Conservation (phyloP, 2,888 invertebrate genomes). For the Aromia moschata region DNA sequence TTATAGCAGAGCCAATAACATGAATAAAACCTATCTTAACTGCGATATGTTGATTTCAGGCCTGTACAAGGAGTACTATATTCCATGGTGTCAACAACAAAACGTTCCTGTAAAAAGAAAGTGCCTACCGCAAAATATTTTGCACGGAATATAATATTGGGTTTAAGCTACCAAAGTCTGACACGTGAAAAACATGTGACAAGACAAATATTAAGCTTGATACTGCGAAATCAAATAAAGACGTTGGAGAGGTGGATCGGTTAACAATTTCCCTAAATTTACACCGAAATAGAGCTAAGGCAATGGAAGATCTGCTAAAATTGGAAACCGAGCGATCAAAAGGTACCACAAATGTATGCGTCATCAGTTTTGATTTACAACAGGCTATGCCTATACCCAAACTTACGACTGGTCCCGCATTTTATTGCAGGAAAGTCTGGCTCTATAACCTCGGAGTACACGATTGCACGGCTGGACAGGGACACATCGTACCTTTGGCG, state of each 20-base stretch:
- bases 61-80: constrained; percentile 12
- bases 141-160: too few species aligned
- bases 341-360: constrained; percentile 8
- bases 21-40: constrained; percentile 23
- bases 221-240: neutral
- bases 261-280: constrained; percentile 14
- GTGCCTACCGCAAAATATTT: constrained; percentile 23
- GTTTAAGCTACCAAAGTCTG: constrained; percentile 33
- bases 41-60: constrained; percentile 21
- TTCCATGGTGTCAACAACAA: constrained; percentile 21
- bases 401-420: too few species aligned
- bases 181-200: constrained; percentile 33
- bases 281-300: constrained; percentile 24
- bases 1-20: constrained; percentile 28
- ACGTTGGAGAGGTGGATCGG: neutral
- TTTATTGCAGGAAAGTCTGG: too few species aligned
- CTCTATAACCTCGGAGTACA: too few species aligned
- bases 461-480: too few species aligned
- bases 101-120: constrained; percentile 18
- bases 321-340: constrained; percentile 13
- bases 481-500: too few species aligned
- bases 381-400: too few species aligned
- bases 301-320: constrained; percentile 31
- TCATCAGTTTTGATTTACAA: too few species aligned
- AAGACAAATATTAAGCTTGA: constrained; percentile 17